Evolutionary conservation across 2,888 invertebrate species (phyloP).

Genomic region (Tinea semifulvella): DNA sequence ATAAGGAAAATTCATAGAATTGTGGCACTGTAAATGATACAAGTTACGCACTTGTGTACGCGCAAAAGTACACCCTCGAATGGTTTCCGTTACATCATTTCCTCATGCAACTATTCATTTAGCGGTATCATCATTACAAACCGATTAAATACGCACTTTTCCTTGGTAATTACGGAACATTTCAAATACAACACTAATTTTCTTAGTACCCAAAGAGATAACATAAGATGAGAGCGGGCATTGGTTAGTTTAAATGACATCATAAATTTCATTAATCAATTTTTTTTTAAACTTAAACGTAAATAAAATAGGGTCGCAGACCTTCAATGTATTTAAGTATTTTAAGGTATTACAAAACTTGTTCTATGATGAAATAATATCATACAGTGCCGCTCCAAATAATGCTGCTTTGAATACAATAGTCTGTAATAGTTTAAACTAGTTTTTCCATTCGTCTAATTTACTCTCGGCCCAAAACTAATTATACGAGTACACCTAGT

Average conservation of each 20-base stretch:
- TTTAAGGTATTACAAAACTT: constrained; percentile 4
- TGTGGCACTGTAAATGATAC: no score
- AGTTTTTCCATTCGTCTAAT: constrained; percentile 20
- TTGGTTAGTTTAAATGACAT: no score
- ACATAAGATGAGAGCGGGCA: no score
- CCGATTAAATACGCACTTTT: not conserved
- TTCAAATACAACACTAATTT: not conserved
- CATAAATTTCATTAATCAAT: no score
- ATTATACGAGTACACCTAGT: no score
- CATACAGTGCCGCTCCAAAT: constrained; percentile 29
- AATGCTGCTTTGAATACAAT: constrained; percentile 48
- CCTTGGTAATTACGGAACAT: not conserved
- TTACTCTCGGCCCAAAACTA: no score
- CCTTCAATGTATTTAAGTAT: not conserved
- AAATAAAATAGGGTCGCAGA: not conserved
- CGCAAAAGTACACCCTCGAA: no score
- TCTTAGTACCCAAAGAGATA: no score
- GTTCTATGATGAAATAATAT: constrained; percentile 1
- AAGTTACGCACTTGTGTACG: no score
- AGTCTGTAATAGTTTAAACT: constrained; percentile 27
- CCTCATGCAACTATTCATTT: not conserved
- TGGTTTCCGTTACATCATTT: not conserved
- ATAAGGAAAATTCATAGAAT: no score
- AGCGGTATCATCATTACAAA: not conserved
- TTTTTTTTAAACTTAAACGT: no score